These are phyloP conservation scores for Coenonympha glycerion DNA, from an alignment of 2,888 invertebrate species.

Conservation along the genomic window DNA sequence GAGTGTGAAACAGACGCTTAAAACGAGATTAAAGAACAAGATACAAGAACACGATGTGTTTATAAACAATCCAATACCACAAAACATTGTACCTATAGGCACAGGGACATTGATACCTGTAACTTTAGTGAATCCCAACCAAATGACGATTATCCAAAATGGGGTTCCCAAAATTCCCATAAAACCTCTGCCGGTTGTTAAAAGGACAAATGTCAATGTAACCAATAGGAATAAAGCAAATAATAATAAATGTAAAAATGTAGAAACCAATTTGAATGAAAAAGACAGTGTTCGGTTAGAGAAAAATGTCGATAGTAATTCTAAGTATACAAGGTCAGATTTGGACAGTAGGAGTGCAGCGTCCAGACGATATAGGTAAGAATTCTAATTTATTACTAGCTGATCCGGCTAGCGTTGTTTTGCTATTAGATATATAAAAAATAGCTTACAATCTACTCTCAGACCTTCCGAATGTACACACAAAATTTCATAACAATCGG, in stretches of 20 bases:
- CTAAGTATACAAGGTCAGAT: conserved; percentile 27
- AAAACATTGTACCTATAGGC: conserved; percentile 38
- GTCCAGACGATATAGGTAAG: conserved; percentile 47
- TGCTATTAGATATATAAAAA: no score
- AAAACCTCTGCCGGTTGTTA: conserved; percentile 35
- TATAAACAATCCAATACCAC: conserved; percentile 27
- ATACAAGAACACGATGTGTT: conserved; percentile 29
- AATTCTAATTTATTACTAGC: no score
- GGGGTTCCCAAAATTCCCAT: conserved; percentile 45
- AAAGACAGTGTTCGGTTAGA: background rate
- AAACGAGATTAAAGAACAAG: conserved; percentile 49
- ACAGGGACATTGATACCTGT: conserved; percentile 39
- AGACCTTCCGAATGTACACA: no score
- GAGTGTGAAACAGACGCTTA: conserved; percentile 49
- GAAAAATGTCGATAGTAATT: conserved; percentile 13
- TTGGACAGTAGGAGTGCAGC: conserved; percentile 52
- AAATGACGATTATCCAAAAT: conserved; percentile 1
- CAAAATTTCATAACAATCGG: no score
- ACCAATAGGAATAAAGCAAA: conserved; percentile 11
- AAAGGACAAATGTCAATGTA: conserved; percentile 18
- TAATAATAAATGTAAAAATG: conserved; percentile 20
- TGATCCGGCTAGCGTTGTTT: no score
- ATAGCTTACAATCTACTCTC: no score
- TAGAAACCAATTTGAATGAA: conserved; percentile 16
- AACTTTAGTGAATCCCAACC: conserved; percentile 27